phyloP scores from a whole-genome alignment of 2,888 invertebrate species.

The Melieria omissa region DNA sequence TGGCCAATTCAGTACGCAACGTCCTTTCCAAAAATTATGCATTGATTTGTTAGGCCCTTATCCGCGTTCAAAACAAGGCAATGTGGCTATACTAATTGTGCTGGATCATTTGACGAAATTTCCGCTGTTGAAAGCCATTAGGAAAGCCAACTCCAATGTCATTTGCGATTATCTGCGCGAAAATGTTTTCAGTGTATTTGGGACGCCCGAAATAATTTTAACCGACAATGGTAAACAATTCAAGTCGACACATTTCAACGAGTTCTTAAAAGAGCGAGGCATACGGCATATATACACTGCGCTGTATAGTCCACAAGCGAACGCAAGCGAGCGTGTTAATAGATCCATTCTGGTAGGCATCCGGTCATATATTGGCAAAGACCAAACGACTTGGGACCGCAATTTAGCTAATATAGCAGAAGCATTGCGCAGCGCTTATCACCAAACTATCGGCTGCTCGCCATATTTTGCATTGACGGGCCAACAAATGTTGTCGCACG shows the following conservation, averaged over 20 bases:
- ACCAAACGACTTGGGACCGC: constrained; percentile 32
- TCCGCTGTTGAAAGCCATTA: background rate
- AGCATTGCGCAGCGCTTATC: constrained; percentile 24
- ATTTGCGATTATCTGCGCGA: background rate
- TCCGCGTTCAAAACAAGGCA: constrained; percentile 6
- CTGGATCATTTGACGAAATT: constrained; percentile 8
- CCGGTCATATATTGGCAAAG: constrained; percentile 27
- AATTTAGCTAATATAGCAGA: constrained; percentile 23
- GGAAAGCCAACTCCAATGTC: background rate
- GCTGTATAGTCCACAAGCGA: constrained; percentile 54
- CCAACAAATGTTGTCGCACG: constrained; percentile 27
- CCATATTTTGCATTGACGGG: constrained; percentile 33
- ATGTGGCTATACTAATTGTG: constrained; percentile 1
- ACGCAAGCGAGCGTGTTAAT: constrained; percentile 55
- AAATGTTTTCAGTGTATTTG: background rate
- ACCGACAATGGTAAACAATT: constrained; percentile 51
- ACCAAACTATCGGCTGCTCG: constrained; percentile 20
- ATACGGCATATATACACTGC: constrained; percentile 42
- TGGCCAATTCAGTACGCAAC: background rate
- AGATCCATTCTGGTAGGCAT: constrained; percentile 52
- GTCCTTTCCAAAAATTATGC: constrained; percentile 21
- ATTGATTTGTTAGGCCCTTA: constrained; percentile 38
- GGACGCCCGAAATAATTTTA: constrained; percentile 39
- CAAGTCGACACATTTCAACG: constrained; percentile 32
- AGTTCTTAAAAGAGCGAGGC: constrained; percentile 34